phyloP scores from a whole-genome alignment of 37 sponge, comb jelly and placozoan species.

The Axinella damicornis region DNA sequence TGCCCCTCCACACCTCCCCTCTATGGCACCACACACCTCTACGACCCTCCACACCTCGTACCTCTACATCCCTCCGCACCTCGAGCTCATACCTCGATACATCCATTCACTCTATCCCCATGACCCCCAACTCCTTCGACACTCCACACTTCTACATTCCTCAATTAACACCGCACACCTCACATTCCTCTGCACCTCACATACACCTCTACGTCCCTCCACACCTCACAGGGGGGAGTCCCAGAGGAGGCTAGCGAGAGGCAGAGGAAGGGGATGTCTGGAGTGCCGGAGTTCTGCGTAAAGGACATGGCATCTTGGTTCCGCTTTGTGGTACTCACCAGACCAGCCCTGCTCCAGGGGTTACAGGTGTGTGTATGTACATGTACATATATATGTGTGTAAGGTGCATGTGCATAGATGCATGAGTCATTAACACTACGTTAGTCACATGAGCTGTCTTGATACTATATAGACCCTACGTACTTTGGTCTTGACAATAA shows the following conservation, averaged over 20 bases:
- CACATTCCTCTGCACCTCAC: background rate
- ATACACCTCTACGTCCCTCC: background rate
- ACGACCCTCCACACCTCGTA: background rate
- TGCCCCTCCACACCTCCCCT: background rate
- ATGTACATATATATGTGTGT: no score
- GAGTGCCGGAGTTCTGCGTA: constrained; percentile 59
- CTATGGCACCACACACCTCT: background rate
- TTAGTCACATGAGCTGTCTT: no score
- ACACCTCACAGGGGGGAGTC: background rate
- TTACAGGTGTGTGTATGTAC: constrained; percentile 45
- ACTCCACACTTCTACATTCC: no score
- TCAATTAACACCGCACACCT: no score
- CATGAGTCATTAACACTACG: no score
- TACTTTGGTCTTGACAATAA: no score
- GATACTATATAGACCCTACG: no score
- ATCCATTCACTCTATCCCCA: background rate
- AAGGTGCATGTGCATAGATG: background rate
- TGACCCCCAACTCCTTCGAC: no score
- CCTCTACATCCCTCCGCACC: background rate
- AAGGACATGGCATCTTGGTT: constrained; percentile 88
- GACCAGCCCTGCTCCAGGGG: constrained; percentile 62
- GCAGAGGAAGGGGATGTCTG: constrained; percentile 27
- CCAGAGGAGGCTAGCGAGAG: background rate
- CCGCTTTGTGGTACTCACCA: constrained; percentile 50
- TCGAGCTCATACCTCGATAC: background rate